These are phyloP conservation scores for Myrmophylax atrothorax DNA, from an alignment of 2,113 vertebrate species.

Conservation along the genomic window DNA sequence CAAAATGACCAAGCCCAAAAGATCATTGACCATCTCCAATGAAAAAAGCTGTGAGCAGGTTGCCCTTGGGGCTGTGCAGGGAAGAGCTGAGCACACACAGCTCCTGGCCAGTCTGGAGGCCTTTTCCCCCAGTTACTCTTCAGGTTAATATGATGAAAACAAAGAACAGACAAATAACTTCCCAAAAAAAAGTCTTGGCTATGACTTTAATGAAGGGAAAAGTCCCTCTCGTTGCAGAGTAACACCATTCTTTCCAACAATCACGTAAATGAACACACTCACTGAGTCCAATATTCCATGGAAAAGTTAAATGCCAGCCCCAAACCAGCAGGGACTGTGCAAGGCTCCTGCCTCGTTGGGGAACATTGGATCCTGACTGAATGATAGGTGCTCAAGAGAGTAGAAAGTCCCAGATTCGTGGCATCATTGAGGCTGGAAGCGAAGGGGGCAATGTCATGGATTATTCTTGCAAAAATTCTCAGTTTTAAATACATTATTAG, in stretches of 20 bases:
- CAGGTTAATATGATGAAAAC: background rate
- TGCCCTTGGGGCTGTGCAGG: background rate
- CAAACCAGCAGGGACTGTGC: background rate
- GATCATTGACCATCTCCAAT: constrained; percentile 20
- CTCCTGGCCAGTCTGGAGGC: accelerated
- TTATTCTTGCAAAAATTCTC: background rate
- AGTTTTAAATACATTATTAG: background rate
- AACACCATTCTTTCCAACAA: background rate
- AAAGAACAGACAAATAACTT: background rate
- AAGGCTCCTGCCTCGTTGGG: background rate
- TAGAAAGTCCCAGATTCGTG: background rate
- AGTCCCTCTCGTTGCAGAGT: background rate
- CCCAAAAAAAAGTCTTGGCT: background rate
- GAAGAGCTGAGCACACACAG: background rate
- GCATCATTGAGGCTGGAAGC: background rate
- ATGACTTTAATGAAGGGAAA: background rate
- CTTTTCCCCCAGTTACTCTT: background rate
- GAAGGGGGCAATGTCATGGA: background rate
- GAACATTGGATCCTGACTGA: background rate
- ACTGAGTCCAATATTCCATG: background rate
- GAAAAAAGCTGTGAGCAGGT: background rate
- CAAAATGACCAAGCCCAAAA: constrained; percentile 40
- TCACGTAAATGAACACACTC: background rate
- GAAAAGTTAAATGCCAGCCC: background rate
- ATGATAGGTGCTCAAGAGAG: background rate